These are phyloP conservation scores for Danaus plexippus DNA, from an alignment of 1,140 invertebrate species.

Conservation along the genomic window DNA sequence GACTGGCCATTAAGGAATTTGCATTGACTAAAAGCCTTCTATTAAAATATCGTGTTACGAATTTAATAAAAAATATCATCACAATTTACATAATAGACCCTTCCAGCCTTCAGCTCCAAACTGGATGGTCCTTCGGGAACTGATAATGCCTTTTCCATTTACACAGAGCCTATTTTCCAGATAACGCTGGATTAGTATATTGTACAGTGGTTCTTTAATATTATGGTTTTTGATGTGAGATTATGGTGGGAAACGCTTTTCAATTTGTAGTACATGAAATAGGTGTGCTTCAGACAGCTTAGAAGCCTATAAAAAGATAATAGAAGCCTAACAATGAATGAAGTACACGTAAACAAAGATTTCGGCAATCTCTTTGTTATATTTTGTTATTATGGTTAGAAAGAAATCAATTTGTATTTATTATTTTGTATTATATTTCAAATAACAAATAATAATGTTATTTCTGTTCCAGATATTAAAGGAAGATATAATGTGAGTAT, in stretches of 20 bases:
- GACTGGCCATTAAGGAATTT: constrained; percentile 27
- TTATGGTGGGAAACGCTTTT: constrained; percentile 19
- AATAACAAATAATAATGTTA: constrained; percentile 1
- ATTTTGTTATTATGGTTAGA: too few species aligned
- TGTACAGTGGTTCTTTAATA: constrained; percentile 32
- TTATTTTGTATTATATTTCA: too few species aligned
- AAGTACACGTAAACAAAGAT: neutral
- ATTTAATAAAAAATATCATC: constrained; percentile 40
- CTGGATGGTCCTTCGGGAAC: constrained; percentile 33
- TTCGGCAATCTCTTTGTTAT: constrained; percentile 6
- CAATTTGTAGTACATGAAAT: constrained; percentile 16
- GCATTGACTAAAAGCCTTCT: constrained; percentile 27
- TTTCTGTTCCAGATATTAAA: constrained; percentile 9
- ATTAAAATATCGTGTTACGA: constrained; percentile 37
- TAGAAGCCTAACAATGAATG: too few species aligned
- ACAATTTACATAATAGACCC: constrained; percentile 47
- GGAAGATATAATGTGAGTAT: constrained; percentile 13
- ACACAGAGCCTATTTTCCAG: constrained; percentile 34
- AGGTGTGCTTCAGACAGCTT: constrained; percentile 16
- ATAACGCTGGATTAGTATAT: constrained; percentile 47
- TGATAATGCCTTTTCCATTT: constrained; percentile 48
- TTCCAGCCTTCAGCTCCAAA: constrained; percentile 23
- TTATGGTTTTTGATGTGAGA: constrained; percentile 30
- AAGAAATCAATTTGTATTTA: too few species aligned
- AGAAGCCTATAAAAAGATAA: constrained; percentile 4